A percentile compares a stretch with the other conserved stretches of the same genome.
Evolutionary conservation across 2,797 vertebrate species (phyloP).

Genomic region (Pseudotriccus pelzelni): DNA sequence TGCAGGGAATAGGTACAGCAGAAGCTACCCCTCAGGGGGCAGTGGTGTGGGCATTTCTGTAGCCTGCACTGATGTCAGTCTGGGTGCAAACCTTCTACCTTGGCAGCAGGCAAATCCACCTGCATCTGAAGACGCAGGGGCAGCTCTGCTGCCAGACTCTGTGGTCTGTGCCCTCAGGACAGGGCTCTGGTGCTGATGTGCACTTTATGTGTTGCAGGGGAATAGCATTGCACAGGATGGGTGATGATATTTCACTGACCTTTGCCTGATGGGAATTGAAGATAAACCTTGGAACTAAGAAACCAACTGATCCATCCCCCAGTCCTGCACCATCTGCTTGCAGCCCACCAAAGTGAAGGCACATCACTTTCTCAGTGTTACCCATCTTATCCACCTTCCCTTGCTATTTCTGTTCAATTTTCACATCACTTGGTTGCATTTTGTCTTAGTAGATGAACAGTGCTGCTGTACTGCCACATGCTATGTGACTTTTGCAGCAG

Average conservation of each 20-base stretch:
- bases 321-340: neutral
- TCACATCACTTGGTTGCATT: neutral
- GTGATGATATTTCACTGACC: neutral
- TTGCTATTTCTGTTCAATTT: neutral
- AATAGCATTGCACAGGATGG: neutral
- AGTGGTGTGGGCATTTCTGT: neutral
- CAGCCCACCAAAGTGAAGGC: neutral
- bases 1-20: neutral
- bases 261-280: neutral
- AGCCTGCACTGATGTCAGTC: neutral
- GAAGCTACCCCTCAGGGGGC: neutral
- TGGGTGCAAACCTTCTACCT: neutral
- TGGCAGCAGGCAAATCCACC: neutral
- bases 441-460: neutral
- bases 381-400: neutral
- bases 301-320: neutral
- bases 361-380: neutral
- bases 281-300: neutral
- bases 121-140: neutral
- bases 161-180: no score
- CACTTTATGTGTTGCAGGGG: neutral
- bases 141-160: neutral
- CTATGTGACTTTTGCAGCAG: neutral
- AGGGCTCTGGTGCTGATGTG: neutral
- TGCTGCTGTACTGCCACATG: neutral